These are phyloP conservation scores for Diplazon laetatorius DNA, from an alignment of 2,888 invertebrate genomes.

Conservation along the genomic window DNA sequence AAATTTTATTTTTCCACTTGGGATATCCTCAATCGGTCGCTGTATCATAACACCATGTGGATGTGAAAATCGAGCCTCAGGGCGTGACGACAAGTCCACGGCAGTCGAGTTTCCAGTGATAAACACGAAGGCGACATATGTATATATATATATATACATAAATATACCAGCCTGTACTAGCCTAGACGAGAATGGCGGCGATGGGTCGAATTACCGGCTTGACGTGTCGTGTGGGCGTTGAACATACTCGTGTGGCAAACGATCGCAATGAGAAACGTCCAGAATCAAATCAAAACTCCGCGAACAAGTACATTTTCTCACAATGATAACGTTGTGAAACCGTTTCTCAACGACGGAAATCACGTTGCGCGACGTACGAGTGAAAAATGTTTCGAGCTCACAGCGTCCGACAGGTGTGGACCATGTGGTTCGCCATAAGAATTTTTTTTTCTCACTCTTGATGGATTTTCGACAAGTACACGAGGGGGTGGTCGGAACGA, in stretches of 20 bases:
- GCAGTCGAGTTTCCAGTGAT: conserved; percentile 40
- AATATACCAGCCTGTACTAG: conserved; percentile 23
- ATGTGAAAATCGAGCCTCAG: conserved; percentile 59
- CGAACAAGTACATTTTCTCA: conserved; percentile 16
- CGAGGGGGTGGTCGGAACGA: conserved; percentile 14
- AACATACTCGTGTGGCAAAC: conserved; percentile 44
- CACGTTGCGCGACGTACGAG: conserved; percentile 19
- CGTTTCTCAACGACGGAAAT: conserved; percentile 7
- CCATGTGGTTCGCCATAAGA: conserved; percentile 1
- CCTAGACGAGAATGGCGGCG: conserved; percentile 28
- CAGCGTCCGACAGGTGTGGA: conserved; percentile 33
- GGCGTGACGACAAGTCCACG: conserved; percentile 43
- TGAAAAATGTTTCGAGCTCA: conserved; percentile 20
- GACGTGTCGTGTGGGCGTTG: conserved; percentile 59
- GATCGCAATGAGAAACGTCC: conserved; percentile 54
- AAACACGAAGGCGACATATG: conserved; percentile 65
- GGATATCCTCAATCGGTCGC: too few relatives aligned
- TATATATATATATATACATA: too few relatives aligned
- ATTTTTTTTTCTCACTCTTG: conserved; percentile 4
- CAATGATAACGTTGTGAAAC: conserved; percentile 14
- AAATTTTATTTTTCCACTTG: too few relatives aligned
- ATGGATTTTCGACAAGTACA: neutral
- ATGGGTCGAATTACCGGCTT: conserved; percentile 47
- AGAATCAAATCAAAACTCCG: conserved; percentile 32
- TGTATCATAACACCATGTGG: too few relatives aligned